Evolutionary conservation across 2,888 invertebrate genomes (phyloP).

Genomic region (Autographa pulchrina): DNA sequence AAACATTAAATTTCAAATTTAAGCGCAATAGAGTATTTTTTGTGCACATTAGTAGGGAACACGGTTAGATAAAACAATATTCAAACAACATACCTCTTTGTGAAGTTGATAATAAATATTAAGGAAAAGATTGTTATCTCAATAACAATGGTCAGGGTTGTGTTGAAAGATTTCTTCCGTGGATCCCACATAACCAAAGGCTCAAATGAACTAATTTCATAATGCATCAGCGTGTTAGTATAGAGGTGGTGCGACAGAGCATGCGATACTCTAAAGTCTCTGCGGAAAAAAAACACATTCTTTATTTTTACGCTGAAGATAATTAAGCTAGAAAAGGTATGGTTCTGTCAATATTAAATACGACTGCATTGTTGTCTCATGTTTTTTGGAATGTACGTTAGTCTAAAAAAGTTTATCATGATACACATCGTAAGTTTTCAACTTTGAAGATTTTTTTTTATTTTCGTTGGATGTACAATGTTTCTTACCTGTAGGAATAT

Average conservation of each 20-base stretch:
- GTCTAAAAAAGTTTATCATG: no score
- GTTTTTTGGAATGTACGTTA: no score
- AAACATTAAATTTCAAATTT: no score
- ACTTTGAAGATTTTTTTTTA: no score
- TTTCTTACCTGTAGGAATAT: constrained; percentile 90
- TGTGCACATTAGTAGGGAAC: no score
- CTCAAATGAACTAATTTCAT: constrained; percentile 92
- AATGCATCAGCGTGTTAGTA: constrained; percentile 93
- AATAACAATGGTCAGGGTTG: constrained; percentile 86
- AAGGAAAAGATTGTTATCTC: constrained; percentile 79
- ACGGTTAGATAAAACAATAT: constrained; percentile 17
- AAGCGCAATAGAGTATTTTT: no score
- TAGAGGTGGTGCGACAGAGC: constrained; percentile 94
- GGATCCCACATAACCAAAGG: constrained; percentile 92
- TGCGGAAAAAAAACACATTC: constrained; percentile 65
- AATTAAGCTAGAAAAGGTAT: no score
- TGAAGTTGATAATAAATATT: constrained; percentile 75
- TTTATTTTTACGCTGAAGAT: no score
- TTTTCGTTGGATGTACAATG: neutral
- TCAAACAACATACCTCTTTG: constrained; percentile 76
- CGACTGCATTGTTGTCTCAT: no score
- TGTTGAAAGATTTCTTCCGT: constrained; percentile 80
- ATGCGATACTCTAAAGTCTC: constrained; percentile 94
- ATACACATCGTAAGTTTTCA: no score
- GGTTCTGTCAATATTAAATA: no score